Conservation (phyloP, 2,797 vertebrate genomes). For the Eulemur mongoz region DNA sequence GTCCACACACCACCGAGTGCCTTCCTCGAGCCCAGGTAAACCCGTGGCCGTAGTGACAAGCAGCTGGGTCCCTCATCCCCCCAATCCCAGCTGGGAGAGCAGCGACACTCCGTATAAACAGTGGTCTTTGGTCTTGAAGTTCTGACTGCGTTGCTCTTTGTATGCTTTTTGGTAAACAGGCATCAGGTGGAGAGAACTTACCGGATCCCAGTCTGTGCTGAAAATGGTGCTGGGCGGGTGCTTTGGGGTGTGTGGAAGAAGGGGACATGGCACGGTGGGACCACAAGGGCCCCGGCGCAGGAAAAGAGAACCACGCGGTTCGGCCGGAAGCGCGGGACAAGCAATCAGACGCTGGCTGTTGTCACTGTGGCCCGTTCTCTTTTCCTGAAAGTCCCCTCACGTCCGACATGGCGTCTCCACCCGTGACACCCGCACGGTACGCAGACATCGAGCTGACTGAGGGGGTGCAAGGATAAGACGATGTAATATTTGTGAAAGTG, state of each 20-base stretch:
- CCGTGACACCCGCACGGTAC: accelerated
- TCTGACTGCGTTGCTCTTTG: neutral
- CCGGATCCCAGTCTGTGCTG: neutral
- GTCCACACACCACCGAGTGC: accelerated
- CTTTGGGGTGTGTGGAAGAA: neutral
- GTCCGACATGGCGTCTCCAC: neutral
- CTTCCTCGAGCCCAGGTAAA: neutral
- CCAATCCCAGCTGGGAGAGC: too few relatives aligned
- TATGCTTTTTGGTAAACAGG: neutral
- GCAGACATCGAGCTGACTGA: accelerated
- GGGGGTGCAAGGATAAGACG: too few relatives aligned
- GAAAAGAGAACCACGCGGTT: accelerated
- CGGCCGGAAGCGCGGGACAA: accelerated
- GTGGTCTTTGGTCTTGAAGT: neutral
- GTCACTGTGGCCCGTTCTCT: accelerated
- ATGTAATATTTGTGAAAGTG: neutral
- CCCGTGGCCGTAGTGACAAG: accelerated
- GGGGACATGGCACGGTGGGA: accelerated
- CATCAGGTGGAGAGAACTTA: neutral
- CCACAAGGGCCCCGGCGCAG: accelerated
- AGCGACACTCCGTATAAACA: neutral
- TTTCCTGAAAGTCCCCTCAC: accelerated
- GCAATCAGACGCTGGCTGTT: accelerated
- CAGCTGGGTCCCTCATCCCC: neutral
- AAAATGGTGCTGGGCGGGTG: accelerated